phyloP scores from a whole-genome alignment of 2,797 vertebrate species.

The Falco naumanni region DNA sequence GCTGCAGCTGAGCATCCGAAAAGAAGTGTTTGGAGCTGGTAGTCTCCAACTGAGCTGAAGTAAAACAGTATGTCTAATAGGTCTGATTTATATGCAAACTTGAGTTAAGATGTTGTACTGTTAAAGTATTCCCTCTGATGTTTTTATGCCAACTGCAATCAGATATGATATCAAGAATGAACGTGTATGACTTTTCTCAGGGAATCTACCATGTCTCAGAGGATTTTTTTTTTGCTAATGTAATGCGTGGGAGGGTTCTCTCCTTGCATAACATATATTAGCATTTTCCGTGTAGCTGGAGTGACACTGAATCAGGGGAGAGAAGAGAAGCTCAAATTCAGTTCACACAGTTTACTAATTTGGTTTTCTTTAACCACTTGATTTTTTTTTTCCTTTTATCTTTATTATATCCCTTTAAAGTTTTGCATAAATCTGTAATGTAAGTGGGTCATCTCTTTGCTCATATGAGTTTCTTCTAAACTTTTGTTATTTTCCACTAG shows the following conservation, averaged over 20 bases:
- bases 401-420: not conserved
- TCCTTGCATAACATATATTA: conserved; percentile 31
- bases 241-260: conserved; percentile 27
- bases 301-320: not conserved
- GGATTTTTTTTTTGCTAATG: not conserved
- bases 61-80: not conserved
- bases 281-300: conserved; percentile 1
- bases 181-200: not conserved
- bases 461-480: not conserved
- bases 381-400: not conserved
- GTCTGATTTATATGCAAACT: not conserved
- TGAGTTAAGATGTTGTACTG: not conserved
- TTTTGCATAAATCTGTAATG: not conserved
- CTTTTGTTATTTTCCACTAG: not conserved
- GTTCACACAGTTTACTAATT: not conserved
- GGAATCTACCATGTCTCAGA: not conserved
- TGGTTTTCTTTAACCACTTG: not conserved
- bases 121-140: conserved; percentile 26
- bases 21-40: not conserved
- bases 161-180: not conserved
- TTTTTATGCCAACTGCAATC: not conserved
- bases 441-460: conserved; percentile 17
- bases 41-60: not conserved
- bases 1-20: not conserved
- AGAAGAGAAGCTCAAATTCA: not conserved